Percentiles rank a stretch among this genome's conserved stretches.
Conservation (phyloP, 92 coral and sea anemone genomes). For the Palythoa grandis region DNA sequence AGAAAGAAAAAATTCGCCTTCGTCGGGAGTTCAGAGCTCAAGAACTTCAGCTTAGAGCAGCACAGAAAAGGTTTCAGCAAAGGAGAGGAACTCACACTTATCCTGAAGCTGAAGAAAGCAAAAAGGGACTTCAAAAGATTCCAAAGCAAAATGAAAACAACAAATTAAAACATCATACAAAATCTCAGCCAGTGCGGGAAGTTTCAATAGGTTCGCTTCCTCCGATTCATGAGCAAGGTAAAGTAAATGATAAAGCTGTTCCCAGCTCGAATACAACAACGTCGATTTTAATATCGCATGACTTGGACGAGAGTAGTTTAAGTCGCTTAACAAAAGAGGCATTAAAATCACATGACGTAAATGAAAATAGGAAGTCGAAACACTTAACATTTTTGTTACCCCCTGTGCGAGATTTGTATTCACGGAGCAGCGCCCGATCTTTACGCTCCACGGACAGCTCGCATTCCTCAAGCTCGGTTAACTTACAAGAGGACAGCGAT, state of each 20-base stretch:
- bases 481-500: neutral
- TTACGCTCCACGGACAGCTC: neutral
- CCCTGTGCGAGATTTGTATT: constrained; percentile 23
- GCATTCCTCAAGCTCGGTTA: neutral
- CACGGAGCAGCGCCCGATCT: constrained; percentile 25
- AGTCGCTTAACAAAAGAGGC: neutral
- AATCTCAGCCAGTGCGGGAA: neutral
- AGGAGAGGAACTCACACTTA: constrained; percentile 25
- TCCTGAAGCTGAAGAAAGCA: neutral
- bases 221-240: constrained; percentile 2
- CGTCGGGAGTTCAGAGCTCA: constrained; percentile 37
- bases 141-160: neutral
- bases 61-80: constrained; percentile 38
- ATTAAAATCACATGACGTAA: constrained; percentile 6
- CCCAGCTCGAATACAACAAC: neutral
- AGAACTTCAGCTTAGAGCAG: constrained; percentile 28
- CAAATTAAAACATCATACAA: constrained; percentile 1
- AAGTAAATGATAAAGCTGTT: neutral
- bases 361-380: neutral
- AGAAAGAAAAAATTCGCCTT: constrained; percentile 36
- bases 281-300: constrained; percentile 5
- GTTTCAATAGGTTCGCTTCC: constrained; percentile 19
- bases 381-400: neutral
- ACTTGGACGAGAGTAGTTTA: neutral
- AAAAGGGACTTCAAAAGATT: neutral